phyloP scores from a whole-genome alignment of 2,888 invertebrate species.

The Aquatica leii region DNA sequence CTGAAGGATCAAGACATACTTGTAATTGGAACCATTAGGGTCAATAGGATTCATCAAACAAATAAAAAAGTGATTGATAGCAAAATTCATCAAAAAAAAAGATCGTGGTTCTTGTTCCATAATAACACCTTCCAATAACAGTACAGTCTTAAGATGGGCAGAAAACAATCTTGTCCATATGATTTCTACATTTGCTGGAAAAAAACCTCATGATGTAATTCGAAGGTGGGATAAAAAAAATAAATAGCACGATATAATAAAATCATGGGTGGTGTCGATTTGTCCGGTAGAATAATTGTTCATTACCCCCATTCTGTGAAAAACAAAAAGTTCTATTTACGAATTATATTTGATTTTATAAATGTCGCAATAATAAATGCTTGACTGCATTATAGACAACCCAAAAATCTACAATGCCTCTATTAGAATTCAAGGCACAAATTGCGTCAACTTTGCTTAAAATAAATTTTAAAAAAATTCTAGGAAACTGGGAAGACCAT shows the following conservation, averaged over 20 bases:
- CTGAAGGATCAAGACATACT: neutral
- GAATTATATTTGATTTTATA: too few species aligned
- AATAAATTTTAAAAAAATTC: neutral
- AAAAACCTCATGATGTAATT: slow-evolving; percentile 25
- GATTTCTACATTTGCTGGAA: slow-evolving; percentile 28
- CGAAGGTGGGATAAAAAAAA: slow-evolving; percentile 27
- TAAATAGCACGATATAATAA: too few species aligned
- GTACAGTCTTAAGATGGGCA: slow-evolving; percentile 26
- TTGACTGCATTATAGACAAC: neutral
- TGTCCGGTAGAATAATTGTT: neutral
- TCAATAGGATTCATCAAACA: neutral
- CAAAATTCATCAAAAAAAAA: neutral
- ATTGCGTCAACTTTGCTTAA: neutral
- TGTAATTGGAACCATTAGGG: neutral
- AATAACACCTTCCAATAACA: slow-evolving; percentile 30
- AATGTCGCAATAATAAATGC: neutral
- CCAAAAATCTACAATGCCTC: neutral
- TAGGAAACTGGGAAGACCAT: too few species aligned
- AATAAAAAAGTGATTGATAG: slow-evolving; percentile 11
- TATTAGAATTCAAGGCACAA: neutral
- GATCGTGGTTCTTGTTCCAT: slow-evolving; percentile 22
- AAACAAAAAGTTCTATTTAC: too few species aligned
- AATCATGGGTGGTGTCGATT: neutral
- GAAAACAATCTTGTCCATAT: slow-evolving; percentile 18
- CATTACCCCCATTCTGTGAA: neutral